Evolutionary conservation across 2,888 invertebrate genomes (phyloP), one percentile per base, ranked within the genome.

Genomic region (Dicroscelio sp.): DNA sequence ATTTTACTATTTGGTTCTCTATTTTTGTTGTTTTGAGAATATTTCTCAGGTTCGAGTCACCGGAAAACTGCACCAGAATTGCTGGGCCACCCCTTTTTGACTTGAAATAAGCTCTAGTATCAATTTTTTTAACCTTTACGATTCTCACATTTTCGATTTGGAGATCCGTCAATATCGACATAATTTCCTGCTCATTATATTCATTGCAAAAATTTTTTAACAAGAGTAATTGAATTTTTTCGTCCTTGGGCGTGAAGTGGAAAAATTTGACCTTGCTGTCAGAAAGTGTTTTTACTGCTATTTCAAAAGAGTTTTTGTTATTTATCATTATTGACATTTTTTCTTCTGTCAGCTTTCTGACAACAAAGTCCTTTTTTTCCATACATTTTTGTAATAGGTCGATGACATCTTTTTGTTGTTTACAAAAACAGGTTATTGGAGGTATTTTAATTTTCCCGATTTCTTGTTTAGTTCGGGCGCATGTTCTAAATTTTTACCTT

Each of bases 71-170:
- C 0, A 84, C 31, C n/a, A 85, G 1, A 35, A 85, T 67, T 1
- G 85, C 76, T 30, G 79, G 14, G 4, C 30, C 14, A n/a, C 60
- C 71, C 60, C 43, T 30, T 14, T 14, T 27, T 27, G 67, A 27
- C 35, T 60, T 92, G 23, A 88, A 89, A 71, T 86, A 91, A 1
- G 48, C 43, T 67, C 78, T 82, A 1, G 76, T 85, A 25, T 76
- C 31, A 1, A 76, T 76, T 65, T 85, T 85, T 38, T 69, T 85
- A 5, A 91, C 60, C 67, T 86, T 90, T 0, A 30, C 8, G 14
- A 93, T 84, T 14, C 58, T 31, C 0, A 78, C 82, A n/a, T 88
- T 52, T 14, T 76, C 58, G 0, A 86, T 12, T 0, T 67, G 1
- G 8, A 65, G 23, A 12, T 33, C 17, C 12, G 12, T 25, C 31